These are phyloP conservation scores for Tuta absoluta DNA, from an alignment of 2,888 invertebrate species.

Conservation along the genomic window DNA sequence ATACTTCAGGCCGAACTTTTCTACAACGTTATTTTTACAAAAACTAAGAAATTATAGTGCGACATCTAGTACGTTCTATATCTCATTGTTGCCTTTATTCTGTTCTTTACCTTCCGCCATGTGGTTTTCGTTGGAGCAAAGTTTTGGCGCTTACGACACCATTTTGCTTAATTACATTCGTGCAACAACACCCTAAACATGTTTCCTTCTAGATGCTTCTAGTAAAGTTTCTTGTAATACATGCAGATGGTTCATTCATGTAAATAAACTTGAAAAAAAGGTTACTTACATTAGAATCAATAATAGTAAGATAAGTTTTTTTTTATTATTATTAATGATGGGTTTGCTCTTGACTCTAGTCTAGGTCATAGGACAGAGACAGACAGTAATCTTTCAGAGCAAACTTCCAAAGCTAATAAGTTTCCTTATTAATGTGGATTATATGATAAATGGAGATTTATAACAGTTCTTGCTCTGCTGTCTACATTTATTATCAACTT, in stretches of 20 bases:
- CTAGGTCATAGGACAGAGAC: too few relatives aligned
- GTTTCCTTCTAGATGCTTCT: background rate
- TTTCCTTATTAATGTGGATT: slow-evolving; percentile 7
- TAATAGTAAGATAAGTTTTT: too few relatives aligned
- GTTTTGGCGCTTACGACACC: slow-evolving; percentile 52
- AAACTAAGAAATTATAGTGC: background rate
- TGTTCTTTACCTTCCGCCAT: slow-evolving; percentile 47
- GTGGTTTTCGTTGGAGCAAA: slow-evolving; percentile 58
- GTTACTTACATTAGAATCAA: too few relatives aligned
- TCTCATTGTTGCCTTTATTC: slow-evolving; percentile 37
- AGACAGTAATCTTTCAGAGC: background rate
- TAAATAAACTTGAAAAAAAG: background rate
- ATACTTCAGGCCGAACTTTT: too few relatives aligned
- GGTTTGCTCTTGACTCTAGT: too few relatives aligned
- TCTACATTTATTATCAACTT: slow-evolving; percentile 1
- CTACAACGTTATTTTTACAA: too few relatives aligned
- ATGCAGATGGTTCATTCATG: background rate
- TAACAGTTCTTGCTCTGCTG: background rate
- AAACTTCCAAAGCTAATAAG: background rate
- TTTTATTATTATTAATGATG: too few relatives aligned
- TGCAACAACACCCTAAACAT: slow-evolving; percentile 9
- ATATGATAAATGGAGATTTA: slow-evolving; percentile 4
- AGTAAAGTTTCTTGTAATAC: background rate
- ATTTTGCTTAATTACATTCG: slow-evolving; percentile 62
- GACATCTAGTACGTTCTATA: slow-evolving; percentile 7